Evolutionary conservation across 2,797 vertebrate species (phyloP), one percentile per base, ranked within the genome.

Genomic region (Rachycentron canadum): DNA sequence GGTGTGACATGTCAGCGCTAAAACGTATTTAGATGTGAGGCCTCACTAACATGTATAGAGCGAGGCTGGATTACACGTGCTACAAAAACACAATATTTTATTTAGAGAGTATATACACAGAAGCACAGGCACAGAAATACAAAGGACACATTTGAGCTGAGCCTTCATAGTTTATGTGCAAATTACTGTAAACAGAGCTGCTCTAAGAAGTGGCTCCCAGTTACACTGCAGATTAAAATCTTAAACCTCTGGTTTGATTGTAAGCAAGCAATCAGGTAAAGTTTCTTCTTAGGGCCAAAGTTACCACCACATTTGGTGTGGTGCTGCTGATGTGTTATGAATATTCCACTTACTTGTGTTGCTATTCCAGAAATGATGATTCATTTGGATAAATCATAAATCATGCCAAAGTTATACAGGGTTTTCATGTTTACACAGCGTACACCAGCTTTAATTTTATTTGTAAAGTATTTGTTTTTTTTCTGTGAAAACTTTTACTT

Each of bases 11-110:
- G 36, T 66, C 4, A n/a, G 58, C 34, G 25, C 41, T 76, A 26
- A 63, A 32, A 68, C 6, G 9, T 70, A 47, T 77, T 56, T 30
- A 56, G 65, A 74, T 61, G 30, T 16, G 32, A 53, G 23, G 36
- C 63, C 62, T 55, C 49, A 69, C 56, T 62, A 60, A 72, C 69
- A 69, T 62, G 76, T 73, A 50, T 68, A 45, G 34, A 16, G 74
- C 49, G 34, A 41, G 76, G 34, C 41, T 58, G 73, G 58, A 88
- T 82, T 73, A 69, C 71, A 62, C 47, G 19, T 21, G 69, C 68
- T 60, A 41, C 68, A 66, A 68, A 68, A 52, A 67, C 30, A 73
- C 77, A 83, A 68, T 83, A 82, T 81, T 83, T 82, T 77, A 73
- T 84, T 82, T 73, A 62, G 52, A 55, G 53, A 79, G 60, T 25